phyloP scores from a whole-genome alignment of 2,113 vertebrate genomes.

The Ellobius talpinus region DNA sequence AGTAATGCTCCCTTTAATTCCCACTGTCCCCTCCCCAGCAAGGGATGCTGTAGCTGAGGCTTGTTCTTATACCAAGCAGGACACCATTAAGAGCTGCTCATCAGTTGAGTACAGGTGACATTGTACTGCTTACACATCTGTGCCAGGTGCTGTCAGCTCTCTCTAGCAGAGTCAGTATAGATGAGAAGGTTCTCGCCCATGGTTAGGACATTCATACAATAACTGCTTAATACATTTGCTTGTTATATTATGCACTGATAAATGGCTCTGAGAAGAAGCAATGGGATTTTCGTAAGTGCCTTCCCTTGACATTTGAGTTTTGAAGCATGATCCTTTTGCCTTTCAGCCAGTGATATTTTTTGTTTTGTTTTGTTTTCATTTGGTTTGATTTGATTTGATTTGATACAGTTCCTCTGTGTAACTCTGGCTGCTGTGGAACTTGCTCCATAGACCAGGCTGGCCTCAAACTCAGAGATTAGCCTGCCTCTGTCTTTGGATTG shows the following conservation, averaged over 20 bases:
- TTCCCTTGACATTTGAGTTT: conserved; percentile 19
- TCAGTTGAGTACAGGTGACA: background rate
- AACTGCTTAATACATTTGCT: background rate
- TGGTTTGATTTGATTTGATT: background rate
- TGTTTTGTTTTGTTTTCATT: background rate
- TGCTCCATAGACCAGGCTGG: background rate
- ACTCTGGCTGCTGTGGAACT: background rate
- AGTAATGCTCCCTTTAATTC: background rate
- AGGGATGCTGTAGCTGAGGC: background rate
- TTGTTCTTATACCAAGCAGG: background rate
- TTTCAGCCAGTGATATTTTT: background rate
- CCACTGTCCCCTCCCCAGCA: background rate
- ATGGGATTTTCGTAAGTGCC: conserved; percentile 2
- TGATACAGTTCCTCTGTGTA: background rate
- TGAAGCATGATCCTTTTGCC: background rate
- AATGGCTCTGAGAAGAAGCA: background rate
- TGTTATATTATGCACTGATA: background rate
- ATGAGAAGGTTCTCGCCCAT: background rate
- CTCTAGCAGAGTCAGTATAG: background rate
- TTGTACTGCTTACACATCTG: conserved; percentile 1
- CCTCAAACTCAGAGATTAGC: background rate
- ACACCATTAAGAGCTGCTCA: background rate
- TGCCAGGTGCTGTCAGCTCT: background rate
- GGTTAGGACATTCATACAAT: background rate
- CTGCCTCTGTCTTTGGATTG: too few species aligned